Conservation (phyloP, 2,113 vertebrate species). For the Amphilophus citrinellus region DNA sequence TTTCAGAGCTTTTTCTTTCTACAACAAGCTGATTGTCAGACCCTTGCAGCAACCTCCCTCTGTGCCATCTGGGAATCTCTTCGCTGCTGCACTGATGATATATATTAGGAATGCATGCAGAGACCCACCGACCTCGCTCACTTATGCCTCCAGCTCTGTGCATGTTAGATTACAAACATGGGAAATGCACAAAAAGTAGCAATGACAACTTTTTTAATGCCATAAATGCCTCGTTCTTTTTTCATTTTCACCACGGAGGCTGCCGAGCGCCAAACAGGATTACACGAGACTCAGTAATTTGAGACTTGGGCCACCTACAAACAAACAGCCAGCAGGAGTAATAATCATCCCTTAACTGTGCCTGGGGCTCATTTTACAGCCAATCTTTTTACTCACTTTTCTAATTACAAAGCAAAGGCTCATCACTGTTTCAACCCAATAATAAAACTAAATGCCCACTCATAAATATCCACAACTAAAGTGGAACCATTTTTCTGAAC, state of each 20-base stretch:
- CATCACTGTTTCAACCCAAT: neutral
- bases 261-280: neutral
- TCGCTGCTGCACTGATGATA: too few species aligned
- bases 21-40: too few species aligned
- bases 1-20: too few species aligned
- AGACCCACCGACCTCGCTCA: too few species aligned
- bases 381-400: slow-evolving; percentile 3
- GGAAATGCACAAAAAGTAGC: too few species aligned
- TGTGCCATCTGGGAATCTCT: too few species aligned
- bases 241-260: neutral
- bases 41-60: too few species aligned
- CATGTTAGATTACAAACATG: too few species aligned
- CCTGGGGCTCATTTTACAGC: slow-evolving; percentile 32
- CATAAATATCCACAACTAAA: slow-evolving; percentile 9
- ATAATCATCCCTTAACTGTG: slow-evolving; percentile 26
- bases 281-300: slow-evolving; percentile 11
- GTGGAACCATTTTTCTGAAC: slow-evolving; percentile 2
- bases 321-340: slow-evolving; percentile 31
- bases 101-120: too few species aligned
- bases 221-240: neutral
- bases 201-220: too few species aligned
- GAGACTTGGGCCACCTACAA: slow-evolving; percentile 31
- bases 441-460: slow-evolving; percentile 22
- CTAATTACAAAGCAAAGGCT: slow-evolving; percentile 44
- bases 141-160: too few species aligned